phyloP scores from a whole-genome alignment of 92 coral and sea anemone genomes.

The Scolanthus callimorphus region DNA sequence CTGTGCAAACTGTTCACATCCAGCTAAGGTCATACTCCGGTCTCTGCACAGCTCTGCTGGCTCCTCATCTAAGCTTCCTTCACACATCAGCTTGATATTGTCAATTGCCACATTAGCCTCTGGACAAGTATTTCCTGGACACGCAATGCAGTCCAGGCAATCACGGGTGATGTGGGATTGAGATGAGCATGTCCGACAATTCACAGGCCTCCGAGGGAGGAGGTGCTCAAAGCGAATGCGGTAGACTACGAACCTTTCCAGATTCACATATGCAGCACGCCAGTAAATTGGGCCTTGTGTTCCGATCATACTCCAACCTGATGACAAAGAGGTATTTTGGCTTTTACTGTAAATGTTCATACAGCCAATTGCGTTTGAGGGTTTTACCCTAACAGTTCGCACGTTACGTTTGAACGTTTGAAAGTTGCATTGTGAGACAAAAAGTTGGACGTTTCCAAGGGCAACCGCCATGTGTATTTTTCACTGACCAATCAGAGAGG shows the following conservation, averaged over 20 bases:
- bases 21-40: conserved; percentile 37
- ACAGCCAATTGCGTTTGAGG: no score
- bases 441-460: no score
- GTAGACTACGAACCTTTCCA: conserved; percentile 45
- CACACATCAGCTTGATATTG: conserved; percentile 58
- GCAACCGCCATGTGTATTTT: no score
- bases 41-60: conserved; percentile 38
- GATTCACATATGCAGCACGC: conserved; percentile 78
- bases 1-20: conserved; percentile 58
- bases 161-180: background rate
- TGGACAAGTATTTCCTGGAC: conserved; percentile 16
- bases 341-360: no score
- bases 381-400: no score
- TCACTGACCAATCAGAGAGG: no score
- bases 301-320: conserved; percentile 82
- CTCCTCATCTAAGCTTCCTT: conserved; percentile 5
- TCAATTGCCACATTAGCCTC: conserved; percentile 72
- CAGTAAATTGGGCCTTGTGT: conserved; percentile 70
- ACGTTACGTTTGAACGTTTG: no score
- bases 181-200: background rate
- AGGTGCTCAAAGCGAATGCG: conserved; percentile 56
- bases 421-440: no score
- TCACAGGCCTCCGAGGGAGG: conserved; percentile 26
- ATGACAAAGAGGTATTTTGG: background rate
- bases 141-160: conserved; percentile 7